Percentiles rank a stretch among this genome's conserved stretches.
These are phyloP conservation scores for Callithrix jacchus DNA, from an alignment of 2,113 vertebrate genomes.

Conservation along the genomic window DNA sequence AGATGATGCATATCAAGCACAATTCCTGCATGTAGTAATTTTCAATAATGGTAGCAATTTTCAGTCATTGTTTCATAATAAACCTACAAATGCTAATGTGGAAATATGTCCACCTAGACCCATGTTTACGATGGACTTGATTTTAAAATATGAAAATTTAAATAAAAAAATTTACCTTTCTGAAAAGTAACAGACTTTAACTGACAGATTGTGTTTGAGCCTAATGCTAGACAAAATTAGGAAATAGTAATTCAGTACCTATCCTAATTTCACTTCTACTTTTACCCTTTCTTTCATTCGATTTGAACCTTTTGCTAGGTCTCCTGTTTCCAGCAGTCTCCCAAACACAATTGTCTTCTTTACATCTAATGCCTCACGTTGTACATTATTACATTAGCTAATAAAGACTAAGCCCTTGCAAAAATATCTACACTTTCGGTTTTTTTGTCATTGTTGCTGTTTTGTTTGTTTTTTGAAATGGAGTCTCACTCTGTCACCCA, in stretches of 20 bases:
- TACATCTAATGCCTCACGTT: not conserved
- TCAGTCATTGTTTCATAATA: not conserved
- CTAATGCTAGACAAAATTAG: not conserved
- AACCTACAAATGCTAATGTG: not conserved
- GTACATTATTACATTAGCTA: not conserved
- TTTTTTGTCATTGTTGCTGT: no score
- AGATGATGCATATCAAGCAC: not conserved
- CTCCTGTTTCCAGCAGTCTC: not conserved
- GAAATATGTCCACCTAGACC: not conserved
- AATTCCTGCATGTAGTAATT: not conserved
- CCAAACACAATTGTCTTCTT: not conserved
- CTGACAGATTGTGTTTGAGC: not conserved
- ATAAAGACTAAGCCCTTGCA: not conserved
- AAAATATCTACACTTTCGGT: not conserved
- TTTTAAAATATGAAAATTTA: constrained; percentile 34
- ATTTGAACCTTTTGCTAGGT: not conserved
- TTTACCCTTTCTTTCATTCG: not conserved
- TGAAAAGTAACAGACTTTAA: constrained; percentile 29
- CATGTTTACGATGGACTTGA: not conserved
- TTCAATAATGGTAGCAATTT: not conserved
- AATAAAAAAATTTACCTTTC: not conserved
- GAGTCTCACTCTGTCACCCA: no score
- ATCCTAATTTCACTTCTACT: not conserved
- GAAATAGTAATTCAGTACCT: not conserved
- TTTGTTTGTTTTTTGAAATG: no score